These are phyloP conservation scores for Actinia equina DNA, from an alignment of 64 coral and sea anemone genomes.

Conservation along the genomic window DNA sequence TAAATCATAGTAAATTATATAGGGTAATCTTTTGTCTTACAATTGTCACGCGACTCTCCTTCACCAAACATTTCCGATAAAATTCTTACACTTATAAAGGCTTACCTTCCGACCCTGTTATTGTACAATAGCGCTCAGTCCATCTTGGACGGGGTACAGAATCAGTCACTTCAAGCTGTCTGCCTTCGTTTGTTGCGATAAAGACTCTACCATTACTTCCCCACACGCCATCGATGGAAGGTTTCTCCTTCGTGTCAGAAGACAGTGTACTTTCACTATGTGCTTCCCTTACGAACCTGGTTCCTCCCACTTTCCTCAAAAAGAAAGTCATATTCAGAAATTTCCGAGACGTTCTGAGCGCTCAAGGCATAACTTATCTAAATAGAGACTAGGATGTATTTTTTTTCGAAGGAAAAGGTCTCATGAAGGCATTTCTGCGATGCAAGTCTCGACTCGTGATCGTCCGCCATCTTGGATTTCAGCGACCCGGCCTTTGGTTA, in stretches of 20 bases:
- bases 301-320: slow-evolving; percentile 5
- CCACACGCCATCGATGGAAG: slow-evolving; percentile 24
- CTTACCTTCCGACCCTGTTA: not conserved
- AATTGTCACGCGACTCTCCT: too few relatives aligned
- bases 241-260: not conserved
- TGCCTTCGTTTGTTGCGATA: slow-evolving; percentile 35
- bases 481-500: not conserved
- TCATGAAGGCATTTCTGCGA: not conserved
- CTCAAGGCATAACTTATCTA: not conserved
- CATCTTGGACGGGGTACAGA: slow-evolving; percentile 40
- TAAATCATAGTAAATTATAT: too few relatives aligned
- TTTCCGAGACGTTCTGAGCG: not conserved
- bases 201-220: slow-evolving; percentile 45
- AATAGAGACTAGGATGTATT: not conserved
- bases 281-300: not conserved
- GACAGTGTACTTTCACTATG: not conserved
- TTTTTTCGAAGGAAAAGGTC: not conserved
- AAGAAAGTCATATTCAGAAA: not conserved
- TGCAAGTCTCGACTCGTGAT: not conserved
- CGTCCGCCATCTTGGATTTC: not conserved
- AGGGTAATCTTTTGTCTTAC: too few relatives aligned
- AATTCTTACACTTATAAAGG: not conserved
- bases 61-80: too few relatives aligned
- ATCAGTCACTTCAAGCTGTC: slow-evolving; percentile 36
- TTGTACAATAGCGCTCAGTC: slow-evolving; percentile 27